These are phyloP conservation scores for Rhagium mordax DNA, from an alignment of 2,888 invertebrate genomes.

Conservation along the genomic window DNA sequence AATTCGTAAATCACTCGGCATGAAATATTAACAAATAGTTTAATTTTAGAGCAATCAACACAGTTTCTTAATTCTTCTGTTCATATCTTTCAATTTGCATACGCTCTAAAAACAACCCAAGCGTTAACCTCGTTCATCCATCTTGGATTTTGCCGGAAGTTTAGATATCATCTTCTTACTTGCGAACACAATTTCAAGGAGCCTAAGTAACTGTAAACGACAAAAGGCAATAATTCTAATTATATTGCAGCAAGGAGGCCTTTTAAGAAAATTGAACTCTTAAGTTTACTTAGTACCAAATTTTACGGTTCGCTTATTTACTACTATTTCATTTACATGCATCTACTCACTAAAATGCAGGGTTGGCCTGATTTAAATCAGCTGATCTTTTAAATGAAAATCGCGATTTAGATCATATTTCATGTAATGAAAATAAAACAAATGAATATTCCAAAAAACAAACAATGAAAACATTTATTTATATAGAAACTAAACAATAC, in stretches of 20 bases:
- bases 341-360: too few species aligned
- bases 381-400: too few species aligned
- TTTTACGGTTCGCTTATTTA: background rate
- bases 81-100: constrained; percentile 56
- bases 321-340: too few species aligned
- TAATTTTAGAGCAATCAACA: constrained; percentile 50
- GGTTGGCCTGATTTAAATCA: too few species aligned
- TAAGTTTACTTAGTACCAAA: background rate
- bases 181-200: constrained; percentile 48
- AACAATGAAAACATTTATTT: too few species aligned
- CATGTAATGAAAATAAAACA: too few species aligned
- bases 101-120: constrained; percentile 62
- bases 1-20: constrained; percentile 47
- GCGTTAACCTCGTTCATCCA: constrained; percentile 57
- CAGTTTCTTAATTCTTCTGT: constrained; percentile 55
- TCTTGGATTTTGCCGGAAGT: constrained; percentile 57
- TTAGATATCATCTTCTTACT: constrained; percentile 55
- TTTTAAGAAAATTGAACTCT: background rate
- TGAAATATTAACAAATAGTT: constrained; percentile 59
- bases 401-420: too few species aligned
- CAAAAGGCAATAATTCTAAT: constrained; percentile 47
- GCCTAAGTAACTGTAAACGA: constrained; percentile 48
- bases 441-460: too few species aligned
- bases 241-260: background rate
- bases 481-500: too few species aligned